Conservation (phyloP, 1,140 invertebrate genomes). For the Steinernema khuongi region DNA sequence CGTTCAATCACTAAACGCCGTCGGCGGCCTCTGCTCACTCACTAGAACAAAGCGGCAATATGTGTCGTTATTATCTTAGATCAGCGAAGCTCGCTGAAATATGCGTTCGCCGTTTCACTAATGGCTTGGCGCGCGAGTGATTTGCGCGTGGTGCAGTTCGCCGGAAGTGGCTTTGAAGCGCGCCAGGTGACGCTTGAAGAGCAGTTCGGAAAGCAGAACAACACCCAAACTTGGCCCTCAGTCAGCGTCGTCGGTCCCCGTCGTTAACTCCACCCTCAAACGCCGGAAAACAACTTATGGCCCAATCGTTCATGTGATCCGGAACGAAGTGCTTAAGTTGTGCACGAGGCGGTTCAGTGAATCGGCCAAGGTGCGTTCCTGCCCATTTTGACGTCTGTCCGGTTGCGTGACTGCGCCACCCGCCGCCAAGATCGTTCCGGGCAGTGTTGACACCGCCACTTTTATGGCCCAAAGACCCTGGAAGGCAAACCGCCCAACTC, state of each 20-base stretch:
- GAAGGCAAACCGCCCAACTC: too few species aligned
- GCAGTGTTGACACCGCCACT: background rate
- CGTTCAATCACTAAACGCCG: constrained; percentile 11
- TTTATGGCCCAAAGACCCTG: background rate
- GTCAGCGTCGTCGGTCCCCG: background rate
- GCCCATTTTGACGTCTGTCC: background rate
- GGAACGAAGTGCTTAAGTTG: background rate
- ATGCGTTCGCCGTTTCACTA: background rate
- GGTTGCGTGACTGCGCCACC: background rate
- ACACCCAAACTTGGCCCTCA: background rate
- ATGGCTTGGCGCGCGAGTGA: background rate
- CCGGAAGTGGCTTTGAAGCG: background rate
- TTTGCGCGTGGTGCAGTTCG: background rate
- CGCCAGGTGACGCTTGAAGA: background rate
- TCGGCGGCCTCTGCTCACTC: background rate
- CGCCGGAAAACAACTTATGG: constrained; percentile 14
- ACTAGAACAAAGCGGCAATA: constrained; percentile 1
- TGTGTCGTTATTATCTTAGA: constrained; percentile 15
- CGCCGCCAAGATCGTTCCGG: background rate
- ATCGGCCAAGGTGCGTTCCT: background rate
- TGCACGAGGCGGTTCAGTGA: background rate
- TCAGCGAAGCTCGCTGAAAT: constrained; percentile 15
- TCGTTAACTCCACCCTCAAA: constrained; percentile 7
- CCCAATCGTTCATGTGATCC: constrained; percentile 9
- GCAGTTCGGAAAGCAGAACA: too few species aligned